Evolutionary conservation across 2,888 invertebrate genomes (phyloP).

Genomic region (Sisyra nigra): DNA sequence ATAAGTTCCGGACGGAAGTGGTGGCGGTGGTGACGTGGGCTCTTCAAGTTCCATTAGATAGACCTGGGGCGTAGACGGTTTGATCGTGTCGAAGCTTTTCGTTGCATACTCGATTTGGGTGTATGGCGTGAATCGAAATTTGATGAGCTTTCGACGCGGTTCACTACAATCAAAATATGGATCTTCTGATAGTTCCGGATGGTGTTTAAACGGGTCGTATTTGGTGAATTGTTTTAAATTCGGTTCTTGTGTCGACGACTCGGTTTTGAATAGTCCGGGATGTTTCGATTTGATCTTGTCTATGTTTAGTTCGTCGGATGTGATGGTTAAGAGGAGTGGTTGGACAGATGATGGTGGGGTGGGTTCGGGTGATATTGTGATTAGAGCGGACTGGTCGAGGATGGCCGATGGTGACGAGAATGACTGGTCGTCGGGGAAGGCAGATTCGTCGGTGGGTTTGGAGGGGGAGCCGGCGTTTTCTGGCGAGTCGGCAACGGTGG

Average conservation of each 20-base stretch:
- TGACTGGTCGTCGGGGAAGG: background rate
- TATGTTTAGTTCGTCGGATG: background rate
- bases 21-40: background rate
- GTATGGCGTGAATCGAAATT: background rate
- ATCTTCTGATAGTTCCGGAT: background rate
- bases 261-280: background rate
- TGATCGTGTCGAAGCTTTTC: background rate
- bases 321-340: background rate
- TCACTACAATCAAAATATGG: background rate
- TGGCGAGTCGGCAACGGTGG: background rate
- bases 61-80: background rate
- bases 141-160: background rate
- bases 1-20: background rate
- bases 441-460: conserved; percentile 3
- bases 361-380: background rate
- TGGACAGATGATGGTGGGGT: background rate
- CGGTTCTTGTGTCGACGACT: background rate
- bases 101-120: background rate
- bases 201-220: conserved; percentile 1
- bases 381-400: background rate
- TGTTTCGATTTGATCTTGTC: background rate
- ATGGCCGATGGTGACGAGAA: background rate
- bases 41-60: conserved; percentile 2
- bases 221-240: background rate
- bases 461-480: conserved; percentile 3